Conservation (phyloP, 2,113 vertebrate genomes). For the Tragulus kanchil region DNA sequence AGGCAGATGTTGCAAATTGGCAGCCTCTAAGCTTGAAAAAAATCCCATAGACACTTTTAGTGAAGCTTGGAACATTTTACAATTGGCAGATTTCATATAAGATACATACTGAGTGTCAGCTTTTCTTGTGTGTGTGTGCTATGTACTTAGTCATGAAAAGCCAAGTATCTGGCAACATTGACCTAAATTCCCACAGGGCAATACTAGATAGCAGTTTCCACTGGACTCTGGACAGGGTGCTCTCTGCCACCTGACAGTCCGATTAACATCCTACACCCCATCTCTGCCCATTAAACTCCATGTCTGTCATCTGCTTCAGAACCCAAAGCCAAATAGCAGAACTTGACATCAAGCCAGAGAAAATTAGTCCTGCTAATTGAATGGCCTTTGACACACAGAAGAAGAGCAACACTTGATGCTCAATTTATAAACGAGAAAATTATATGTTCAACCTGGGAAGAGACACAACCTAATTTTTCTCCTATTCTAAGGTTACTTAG, state of each 20-base stretch:
- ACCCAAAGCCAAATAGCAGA: slow-evolving; percentile 62
- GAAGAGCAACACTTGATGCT: slow-evolving; percentile 47
- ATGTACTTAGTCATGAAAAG: slow-evolving; percentile 3
- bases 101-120: slow-evolving; percentile 57
- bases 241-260: background rate
- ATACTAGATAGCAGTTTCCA: background rate
- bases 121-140: slow-evolving; percentile 15
- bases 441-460: slow-evolving; percentile 36
- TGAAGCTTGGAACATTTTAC: slow-evolving; percentile 57
- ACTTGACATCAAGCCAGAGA: slow-evolving; percentile 67
- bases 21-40: slow-evolving; percentile 13
- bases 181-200: slow-evolving; percentile 64
- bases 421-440: slow-evolving; percentile 66
- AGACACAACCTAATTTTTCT: background rate
- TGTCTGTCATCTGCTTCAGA: slow-evolving; percentile 66
- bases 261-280: background rate
- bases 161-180: slow-evolving; percentile 70
- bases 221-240: background rate
- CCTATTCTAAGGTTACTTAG: background rate
- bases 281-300: slow-evolving; percentile 2
- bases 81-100: slow-evolving; percentile 60
- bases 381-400: slow-evolving; percentile 58
- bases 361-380: slow-evolving; percentile 75
- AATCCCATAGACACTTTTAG: background rate
- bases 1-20: slow-evolving; percentile 53